Conservation (phyloP, 53 echinoderm and acorn worm genomes). For the Holothuria scabra region DNA sequence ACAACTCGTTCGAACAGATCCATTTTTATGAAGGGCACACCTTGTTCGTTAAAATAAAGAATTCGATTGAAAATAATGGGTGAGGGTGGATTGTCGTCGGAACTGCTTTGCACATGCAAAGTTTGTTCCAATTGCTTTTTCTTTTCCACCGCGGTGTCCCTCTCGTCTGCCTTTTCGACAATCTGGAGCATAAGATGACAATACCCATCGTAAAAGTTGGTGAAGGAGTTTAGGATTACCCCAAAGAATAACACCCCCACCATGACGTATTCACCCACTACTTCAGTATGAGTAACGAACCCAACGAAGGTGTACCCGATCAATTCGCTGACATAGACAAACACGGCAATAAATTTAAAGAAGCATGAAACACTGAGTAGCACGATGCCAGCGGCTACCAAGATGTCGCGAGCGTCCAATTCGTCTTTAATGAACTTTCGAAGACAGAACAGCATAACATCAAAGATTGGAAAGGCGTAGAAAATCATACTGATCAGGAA, state of each 20-base stretch:
- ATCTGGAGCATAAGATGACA: conserved; percentile 65
- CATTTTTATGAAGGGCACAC: conserved; percentile 63
- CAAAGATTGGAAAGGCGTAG: conserved; percentile 80
- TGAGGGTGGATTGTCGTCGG: too few relatives aligned
- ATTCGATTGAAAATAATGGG: neutral
- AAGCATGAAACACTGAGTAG: conserved; percentile 71
- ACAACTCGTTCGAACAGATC: conserved; percentile 71
- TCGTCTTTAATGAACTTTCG: conserved; percentile 60
- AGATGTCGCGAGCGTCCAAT: conserved; percentile 53
- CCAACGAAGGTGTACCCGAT: conserved; percentile 88
- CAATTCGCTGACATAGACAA: conserved; percentile 83
- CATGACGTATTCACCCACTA: conserved; percentile 65
- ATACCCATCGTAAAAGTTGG: conserved; percentile 84
- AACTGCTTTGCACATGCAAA: too few relatives aligned
- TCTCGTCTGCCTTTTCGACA: conserved; percentile 62
- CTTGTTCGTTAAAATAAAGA: conserved; percentile 42
- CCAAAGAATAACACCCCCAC: conserved; percentile 69
- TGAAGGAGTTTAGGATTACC: conserved; percentile 65
- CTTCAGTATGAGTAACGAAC: conserved; percentile 79
- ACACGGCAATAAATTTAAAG: conserved; percentile 87
- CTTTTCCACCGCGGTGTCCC: conserved; percentile 11
- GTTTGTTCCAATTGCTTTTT: too few relatives aligned
- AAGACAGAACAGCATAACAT: conserved; percentile 70
- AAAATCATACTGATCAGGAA: conserved; percentile 63
- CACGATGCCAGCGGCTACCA: conserved; percentile 57